Evolutionary conservation across 2,113 vertebrate genomes (phyloP).

Genomic region (Ictidomys tridecemlineatus): DNA sequence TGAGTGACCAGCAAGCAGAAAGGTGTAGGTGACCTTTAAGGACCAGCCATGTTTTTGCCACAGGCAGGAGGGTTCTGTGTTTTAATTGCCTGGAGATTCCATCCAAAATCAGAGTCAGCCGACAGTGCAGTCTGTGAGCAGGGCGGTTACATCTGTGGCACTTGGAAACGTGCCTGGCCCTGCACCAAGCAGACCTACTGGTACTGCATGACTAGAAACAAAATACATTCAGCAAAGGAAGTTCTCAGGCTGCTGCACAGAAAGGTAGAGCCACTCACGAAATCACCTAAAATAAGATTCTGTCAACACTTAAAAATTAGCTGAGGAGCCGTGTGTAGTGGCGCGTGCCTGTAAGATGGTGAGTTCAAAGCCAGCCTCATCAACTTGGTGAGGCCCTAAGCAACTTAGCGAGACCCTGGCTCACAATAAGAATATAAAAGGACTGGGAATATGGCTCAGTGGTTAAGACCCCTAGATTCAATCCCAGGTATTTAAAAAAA

Average conservation of each 20-base stretch:
- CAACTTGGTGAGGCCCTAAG: too few relatives aligned
- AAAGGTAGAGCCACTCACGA: neutral
- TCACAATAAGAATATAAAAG: too few relatives aligned
- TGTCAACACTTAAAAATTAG: neutral
- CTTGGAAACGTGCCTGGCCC: conserved; percentile 56
- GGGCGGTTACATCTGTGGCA: conserved; percentile 70
- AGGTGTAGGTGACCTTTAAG: conserved; percentile 42
- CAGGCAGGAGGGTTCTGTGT: conserved; percentile 50
- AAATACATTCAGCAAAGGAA: neutral
- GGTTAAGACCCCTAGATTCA: too few relatives aligned
- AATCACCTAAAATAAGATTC: neutral
- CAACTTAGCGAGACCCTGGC: too few relatives aligned
- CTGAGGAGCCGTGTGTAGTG: neutral
- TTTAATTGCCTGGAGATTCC: conserved; percentile 69
- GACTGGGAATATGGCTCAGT: too few relatives aligned
- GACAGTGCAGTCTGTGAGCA: conserved; percentile 64
- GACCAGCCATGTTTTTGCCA: conserved; percentile 47
- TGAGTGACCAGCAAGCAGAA: neutral
- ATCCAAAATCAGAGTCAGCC: conserved; percentile 57
- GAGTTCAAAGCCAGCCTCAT: too few relatives aligned
- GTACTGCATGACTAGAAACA: neutral
- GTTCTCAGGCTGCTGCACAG: neutral
- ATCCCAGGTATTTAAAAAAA: too few relatives aligned
- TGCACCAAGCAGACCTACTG: conserved; percentile 31
- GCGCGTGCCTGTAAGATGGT: too few relatives aligned